phyloP scores from a whole-genome alignment of 1,140 invertebrate genomes.

The Manduca sexta region DNA sequence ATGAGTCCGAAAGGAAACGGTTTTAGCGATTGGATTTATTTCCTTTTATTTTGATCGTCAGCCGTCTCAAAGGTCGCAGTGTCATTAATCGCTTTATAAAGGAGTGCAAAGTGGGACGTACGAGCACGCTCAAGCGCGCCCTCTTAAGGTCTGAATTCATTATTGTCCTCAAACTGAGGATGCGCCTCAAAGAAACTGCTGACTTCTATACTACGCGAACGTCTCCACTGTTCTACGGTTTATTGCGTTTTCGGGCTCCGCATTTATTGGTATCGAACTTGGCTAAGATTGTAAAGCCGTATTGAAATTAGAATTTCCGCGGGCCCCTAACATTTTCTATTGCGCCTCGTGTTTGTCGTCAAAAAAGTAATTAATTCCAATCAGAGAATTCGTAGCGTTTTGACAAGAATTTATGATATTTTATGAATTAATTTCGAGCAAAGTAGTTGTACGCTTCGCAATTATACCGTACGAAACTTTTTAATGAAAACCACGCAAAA shows the following conservation, averaged over 20 bases:
- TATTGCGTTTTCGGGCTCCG: constrained; percentile 39
- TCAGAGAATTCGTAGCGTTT: no score
- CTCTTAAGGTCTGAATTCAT: constrained; percentile 51
- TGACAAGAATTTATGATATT: background rate
- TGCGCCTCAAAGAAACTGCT: constrained; percentile 60
- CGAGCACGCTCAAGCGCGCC: constrained; percentile 38
- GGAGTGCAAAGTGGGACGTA: constrained; percentile 54
- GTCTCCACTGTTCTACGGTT: constrained; percentile 27
- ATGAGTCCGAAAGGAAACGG: constrained; percentile 18
- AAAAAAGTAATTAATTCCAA: no score
- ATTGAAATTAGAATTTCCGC: no score
- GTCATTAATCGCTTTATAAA: constrained; percentile 58
- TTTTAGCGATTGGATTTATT: constrained; percentile 42
- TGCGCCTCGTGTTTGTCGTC: background rate
- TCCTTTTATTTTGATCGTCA: constrained; percentile 43
- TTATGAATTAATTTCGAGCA: background rate
- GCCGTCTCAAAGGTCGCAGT: constrained; percentile 37
- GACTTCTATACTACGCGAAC: constrained; percentile 29
- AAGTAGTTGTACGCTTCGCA: background rate
- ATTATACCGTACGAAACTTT: constrained; percentile 1
- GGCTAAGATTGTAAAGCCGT: background rate
- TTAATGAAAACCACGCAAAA: constrained; percentile 3
- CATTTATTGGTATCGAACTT: constrained; percentile 27
- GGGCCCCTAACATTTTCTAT: background rate
- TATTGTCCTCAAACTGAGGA: constrained; percentile 47